Percentiles rank a stretch among this genome's conserved stretches.
These are phyloP conservation scores for Chrosomus eos DNA, from an alignment of 2,797 vertebrate genomes.

Conservation along the genomic window DNA sequence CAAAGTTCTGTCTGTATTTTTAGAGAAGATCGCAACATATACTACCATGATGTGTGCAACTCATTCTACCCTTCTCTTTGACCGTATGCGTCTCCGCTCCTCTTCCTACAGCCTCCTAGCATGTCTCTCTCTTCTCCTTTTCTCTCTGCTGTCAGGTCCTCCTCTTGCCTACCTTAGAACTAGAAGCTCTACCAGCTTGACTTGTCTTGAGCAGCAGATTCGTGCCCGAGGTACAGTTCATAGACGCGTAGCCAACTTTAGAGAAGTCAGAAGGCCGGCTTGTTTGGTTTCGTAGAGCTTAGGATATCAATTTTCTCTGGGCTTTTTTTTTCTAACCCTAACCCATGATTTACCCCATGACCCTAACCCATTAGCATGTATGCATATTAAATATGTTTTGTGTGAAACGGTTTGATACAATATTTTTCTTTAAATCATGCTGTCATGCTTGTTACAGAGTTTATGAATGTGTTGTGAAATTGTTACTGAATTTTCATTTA, in stretches of 20 bases:
- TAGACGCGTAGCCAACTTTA: conserved; percentile 58
- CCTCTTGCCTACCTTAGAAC: conserved; percentile 98
- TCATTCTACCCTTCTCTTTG: conserved; percentile 32
- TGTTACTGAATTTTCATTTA: not conserved
- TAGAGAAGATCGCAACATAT: not conserved
- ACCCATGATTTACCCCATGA: conserved; percentile 22
- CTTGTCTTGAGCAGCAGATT: conserved; percentile 94
- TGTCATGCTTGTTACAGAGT: not conserved
- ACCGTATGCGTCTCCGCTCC: conserved; percentile 23
- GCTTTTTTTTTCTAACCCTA: conserved; percentile 12
- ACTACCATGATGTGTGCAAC: not conserved
- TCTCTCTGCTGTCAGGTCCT: conserved; percentile 93
- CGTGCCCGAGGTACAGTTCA: conserved; percentile 94
- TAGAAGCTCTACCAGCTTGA: conserved; percentile 97
- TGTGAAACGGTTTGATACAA: not conserved
- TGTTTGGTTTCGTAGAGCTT: conserved; percentile 21
- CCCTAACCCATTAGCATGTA: not conserved
- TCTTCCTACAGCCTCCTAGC: conserved; percentile 61
- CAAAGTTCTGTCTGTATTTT: not conserved
- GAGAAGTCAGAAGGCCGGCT: conserved; percentile 14
- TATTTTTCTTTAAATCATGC: conserved; percentile 9
- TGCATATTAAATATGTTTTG: not conserved
- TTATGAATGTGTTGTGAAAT: not conserved
- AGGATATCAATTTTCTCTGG: conserved; percentile 5
- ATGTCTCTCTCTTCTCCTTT: conserved; percentile 69